Conservation (phyloP, 1,140 invertebrate genomes). For the Diabrotica virgifera region DNA sequence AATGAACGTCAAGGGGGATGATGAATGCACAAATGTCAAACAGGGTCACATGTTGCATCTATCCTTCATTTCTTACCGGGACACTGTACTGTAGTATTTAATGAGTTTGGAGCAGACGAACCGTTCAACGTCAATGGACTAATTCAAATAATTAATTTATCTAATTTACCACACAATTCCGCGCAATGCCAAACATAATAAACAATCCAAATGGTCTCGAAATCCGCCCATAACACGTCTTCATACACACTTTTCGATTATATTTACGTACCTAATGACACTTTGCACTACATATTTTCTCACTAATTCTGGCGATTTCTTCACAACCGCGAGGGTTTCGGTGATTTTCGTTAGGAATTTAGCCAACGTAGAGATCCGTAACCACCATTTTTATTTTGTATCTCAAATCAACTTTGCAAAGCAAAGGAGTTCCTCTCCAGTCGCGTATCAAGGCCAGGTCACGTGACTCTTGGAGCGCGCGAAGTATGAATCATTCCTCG, state of each 20-base stretch:
- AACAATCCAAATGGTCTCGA: slow-evolving; percentile 29
- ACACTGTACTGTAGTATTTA: slow-evolving; percentile 14
- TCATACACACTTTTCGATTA: background rate
- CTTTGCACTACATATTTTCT: slow-evolving; percentile 14
- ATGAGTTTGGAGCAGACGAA: slow-evolving; percentile 8
- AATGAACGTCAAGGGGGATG: slow-evolving; percentile 17
- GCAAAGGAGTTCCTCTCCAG: slow-evolving; percentile 19
- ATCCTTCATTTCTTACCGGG: slow-evolving; percentile 5
- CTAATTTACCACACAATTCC: slow-evolving; percentile 17
- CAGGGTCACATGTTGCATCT: slow-evolving; percentile 60
- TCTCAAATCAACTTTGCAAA: slow-evolving; percentile 25
- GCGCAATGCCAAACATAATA: slow-evolving; percentile 22
- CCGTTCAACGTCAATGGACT: slow-evolving; percentile 27
- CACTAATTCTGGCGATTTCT: slow-evolving; percentile 6
- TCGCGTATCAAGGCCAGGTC: slow-evolving; percentile 33
- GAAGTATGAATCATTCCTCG: slow-evolving; percentile 33
- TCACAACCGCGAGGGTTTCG: slow-evolving; percentile 26
- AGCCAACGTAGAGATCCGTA: slow-evolving; percentile 24
- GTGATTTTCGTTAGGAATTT: slow-evolving; percentile 23
- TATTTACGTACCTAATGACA: slow-evolving; percentile 14
- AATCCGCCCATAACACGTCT: slow-evolving; percentile 33
- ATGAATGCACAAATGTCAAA: slow-evolving; percentile 50
- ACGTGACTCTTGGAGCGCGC: slow-evolving; percentile 33
- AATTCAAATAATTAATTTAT: slow-evolving; percentile 35
- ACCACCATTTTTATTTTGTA: slow-evolving; percentile 39